Base-by-base conservation (phyloP, 1,140 invertebrate genomes). In the Marisa cornuarietis region DNA sequence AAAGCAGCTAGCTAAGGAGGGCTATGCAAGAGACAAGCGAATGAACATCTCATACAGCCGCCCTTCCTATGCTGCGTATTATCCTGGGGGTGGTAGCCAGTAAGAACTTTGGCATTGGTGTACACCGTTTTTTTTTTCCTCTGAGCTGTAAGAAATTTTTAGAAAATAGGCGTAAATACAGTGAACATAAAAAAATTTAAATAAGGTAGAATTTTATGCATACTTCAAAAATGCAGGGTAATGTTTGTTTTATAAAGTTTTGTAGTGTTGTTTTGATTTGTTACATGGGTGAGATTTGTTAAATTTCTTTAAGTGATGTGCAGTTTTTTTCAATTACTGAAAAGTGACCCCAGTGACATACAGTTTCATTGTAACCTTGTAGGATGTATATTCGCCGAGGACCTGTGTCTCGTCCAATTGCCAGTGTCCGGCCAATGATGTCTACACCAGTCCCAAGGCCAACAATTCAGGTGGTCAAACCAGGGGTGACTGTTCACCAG, bases 1-100 rank as follows among this genome's bases (percentile, higher is more conserved):
- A 89, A 99, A 99, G 89, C 92, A 96, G 83, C 92, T 98, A 69
- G 98, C 98, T 0, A 95, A 90, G 80, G 93, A 96, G 85, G 95
- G 96, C 84, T 99, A 99, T 88, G 97, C 99, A 88, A 92, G 96
- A 79, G 97, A 98, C 87, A 98, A 98, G 91, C 95, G 96, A 90
- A 95, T 96, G 1, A 95, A 94, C 54, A 82, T 94, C 14, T 93
- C 93, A n/a, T 92, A 92, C 83, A 89, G 85, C 63, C 81, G 92
- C 63, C 92, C 92, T 10, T 90, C 90, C 11, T 93, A 92, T 85
- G 86, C 91, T 52, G 88, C 89, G 2, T 92, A 91, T 83, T 92
- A 92, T 81, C 89, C 91, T 5, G 71, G 65, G n/a, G 83, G 71
- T 22, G 72, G 66, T 18, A 42, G 71, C 24, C n/a, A 68, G 66